A percentile compares a stretch with the other conserved stretches of the same genome.
Evolutionary conservation across 2,113 vertebrate species (phyloP).

Genomic region (Apus apus): DNA sequence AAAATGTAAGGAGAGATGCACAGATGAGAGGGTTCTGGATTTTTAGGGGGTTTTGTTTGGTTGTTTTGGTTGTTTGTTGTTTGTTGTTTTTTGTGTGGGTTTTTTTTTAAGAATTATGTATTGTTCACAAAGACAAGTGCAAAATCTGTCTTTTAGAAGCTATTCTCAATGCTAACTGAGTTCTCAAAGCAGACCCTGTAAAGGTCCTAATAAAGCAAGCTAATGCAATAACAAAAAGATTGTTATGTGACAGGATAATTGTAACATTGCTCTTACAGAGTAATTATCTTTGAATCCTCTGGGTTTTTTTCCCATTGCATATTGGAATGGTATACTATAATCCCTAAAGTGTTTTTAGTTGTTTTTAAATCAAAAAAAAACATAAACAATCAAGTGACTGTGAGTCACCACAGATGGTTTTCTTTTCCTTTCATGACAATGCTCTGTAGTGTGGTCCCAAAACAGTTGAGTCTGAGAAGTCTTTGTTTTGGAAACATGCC

Average conservation of each 20-base stretch:
- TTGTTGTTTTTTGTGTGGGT: too few species aligned
- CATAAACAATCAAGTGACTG: not conserved
- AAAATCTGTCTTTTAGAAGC: not conserved
- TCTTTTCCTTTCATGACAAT: not conserved
- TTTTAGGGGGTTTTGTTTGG: too few species aligned
- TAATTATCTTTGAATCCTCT: not conserved
- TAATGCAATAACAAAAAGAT: not conserved
- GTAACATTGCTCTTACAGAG: not conserved
- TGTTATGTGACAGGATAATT: not conserved
- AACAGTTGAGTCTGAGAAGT: not conserved
- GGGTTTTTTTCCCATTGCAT: not conserved
- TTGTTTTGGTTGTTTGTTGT: too few species aligned
- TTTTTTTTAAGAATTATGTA: not conserved
- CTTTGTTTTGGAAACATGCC: not conserved
- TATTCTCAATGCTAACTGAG: rapidly evolving
- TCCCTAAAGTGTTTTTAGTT: not conserved
- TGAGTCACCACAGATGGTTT: not conserved
- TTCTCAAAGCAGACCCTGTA: not conserved
- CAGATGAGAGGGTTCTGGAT: not conserved
- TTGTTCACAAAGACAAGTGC: not conserved
- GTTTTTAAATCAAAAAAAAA: not conserved
- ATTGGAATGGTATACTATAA: not conserved
- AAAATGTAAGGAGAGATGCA: not conserved
- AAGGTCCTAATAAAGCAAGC: not conserved
- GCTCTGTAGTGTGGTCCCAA: rapidly evolving